Percentiles rank a stretch among this genome's conserved stretches.
Conservation (phyloP, 2,888 invertebrate genomes). For the Spatulosminthurus flaviceps region DNA sequence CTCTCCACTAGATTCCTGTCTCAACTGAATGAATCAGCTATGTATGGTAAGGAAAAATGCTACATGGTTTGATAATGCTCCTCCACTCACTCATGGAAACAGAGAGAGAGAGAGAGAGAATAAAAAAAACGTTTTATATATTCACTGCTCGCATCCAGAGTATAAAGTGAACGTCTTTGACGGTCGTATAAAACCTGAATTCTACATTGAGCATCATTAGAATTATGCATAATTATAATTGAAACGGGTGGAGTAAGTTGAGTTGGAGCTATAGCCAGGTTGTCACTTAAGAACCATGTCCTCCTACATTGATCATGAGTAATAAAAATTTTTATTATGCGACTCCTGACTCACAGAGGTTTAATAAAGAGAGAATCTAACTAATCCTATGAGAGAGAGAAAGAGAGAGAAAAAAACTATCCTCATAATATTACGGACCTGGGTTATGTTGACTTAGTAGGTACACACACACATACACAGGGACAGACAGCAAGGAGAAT, state of each 20-base stretch:
- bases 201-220: slow-evolving; percentile 51
- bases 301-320: slow-evolving; percentile 60
- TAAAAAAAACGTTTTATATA: slow-evolving; percentile 9
- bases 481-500: not conserved
- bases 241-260: slow-evolving; percentile 63
- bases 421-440: not conserved
- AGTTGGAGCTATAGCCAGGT: slow-evolving; percentile 54
- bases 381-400: slow-evolving; percentile 12
- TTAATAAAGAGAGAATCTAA: slow-evolving; percentile 14
- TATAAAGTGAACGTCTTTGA: slow-evolving; percentile 47
- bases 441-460: slow-evolving; percentile 6
- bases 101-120: not conserved
- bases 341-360: slow-evolving; percentile 39
- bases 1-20: not conserved
- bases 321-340: slow-evolving; percentile 52
- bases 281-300: slow-evolving; percentile 60
- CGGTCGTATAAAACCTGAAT: slow-evolving; percentile 50
- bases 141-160: slow-evolving; percentile 32
- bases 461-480: too few relatives aligned
- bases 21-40: slow-evolving; percentile 3
- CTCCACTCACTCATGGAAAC: not conserved
- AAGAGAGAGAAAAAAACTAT: slow-evolving; percentile 22
- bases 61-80: not conserved
- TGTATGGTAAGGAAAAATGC: slow-evolving; percentile 1
- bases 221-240: slow-evolving; percentile 61